A percentile compares a stretch with the other conserved stretches of the same genome.
These are phyloP conservation scores for Pachyuromys duprasi DNA, from an alignment of 2,797 vertebrate species.

Conservation along the genomic window DNA sequence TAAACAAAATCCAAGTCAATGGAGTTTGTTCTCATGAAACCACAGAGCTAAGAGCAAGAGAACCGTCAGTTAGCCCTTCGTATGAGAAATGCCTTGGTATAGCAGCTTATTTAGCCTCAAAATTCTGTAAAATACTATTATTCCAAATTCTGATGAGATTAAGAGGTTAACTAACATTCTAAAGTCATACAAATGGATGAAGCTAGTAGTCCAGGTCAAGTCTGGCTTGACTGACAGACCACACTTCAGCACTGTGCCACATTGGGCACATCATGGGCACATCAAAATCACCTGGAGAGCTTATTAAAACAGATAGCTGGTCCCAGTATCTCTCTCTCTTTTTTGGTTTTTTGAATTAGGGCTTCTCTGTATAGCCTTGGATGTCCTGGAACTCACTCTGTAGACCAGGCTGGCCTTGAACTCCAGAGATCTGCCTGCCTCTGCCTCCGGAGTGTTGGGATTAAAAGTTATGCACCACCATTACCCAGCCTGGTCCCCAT, in stretches of 20 bases:
- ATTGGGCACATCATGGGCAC: neutral
- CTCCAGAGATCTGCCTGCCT: neutral
- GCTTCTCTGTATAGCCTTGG: neutral
- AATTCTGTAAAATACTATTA: neutral
- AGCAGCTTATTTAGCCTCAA: constrained; percentile 13
- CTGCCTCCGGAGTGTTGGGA: neutral
- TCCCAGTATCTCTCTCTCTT: neutral
- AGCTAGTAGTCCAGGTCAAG: neutral
- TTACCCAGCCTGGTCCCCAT: too few species aligned
- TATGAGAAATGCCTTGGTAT: neutral
- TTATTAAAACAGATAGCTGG: neutral
- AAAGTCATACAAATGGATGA: neutral
- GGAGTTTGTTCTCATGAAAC: neutral
- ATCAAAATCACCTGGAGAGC: neutral
- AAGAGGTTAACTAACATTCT: constrained; percentile 38
- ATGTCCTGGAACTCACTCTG: neutral
- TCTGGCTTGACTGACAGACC: neutral
- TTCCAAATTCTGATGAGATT: constrained; percentile 9
- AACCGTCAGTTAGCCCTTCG: neutral
- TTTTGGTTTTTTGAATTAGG: neutral
- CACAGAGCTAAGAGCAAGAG: neutral
- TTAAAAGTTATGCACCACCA: neutral
- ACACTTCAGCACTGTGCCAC: neutral
- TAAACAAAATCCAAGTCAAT: neutral
- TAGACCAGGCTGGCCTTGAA: neutral